Evolutionary conservation across 2,113 vertebrate species (phyloP).

Genomic region (Scatophagus argus): DNA sequence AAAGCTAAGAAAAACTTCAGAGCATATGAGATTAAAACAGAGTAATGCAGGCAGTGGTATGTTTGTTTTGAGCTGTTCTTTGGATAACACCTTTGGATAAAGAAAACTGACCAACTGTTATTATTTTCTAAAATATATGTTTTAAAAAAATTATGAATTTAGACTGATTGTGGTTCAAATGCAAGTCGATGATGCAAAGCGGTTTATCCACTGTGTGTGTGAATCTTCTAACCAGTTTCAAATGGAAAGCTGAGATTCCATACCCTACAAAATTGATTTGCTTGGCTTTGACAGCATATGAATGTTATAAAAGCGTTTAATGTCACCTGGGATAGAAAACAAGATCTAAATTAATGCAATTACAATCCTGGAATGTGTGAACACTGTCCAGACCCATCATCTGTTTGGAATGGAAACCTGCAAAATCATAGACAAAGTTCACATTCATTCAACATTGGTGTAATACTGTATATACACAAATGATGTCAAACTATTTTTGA

Average conservation of each 20-base stretch:
- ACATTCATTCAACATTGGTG: conserved; percentile 10
- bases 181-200: not conserved
- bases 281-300: conserved; percentile 47
- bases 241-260: conserved; percentile 43
- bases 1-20: too few relatives aligned
- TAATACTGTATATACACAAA: too few relatives aligned
- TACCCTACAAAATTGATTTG: conserved; percentile 62
- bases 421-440: not conserved
- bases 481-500: conserved; percentile 17
- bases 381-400: conserved; percentile 24
- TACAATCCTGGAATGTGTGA: conserved; percentile 32
- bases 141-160: not conserved
- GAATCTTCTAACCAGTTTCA: conserved; percentile 47
- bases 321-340: conserved; percentile 46
- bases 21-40: not conserved
- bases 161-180: not conserved
- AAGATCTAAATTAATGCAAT: conserved; percentile 66
- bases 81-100: not conserved
- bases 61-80: not conserved
- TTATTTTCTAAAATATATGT: too few relatives aligned
- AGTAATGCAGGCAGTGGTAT: too few relatives aligned
- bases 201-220: not conserved
- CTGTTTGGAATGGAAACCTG: conserved; percentile 19
- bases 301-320: conserved; percentile 56
- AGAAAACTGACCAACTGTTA: not conserved